Base-by-base conservation (phyloP, 2,797 vertebrate genomes). In the Nasua narica region DNA sequence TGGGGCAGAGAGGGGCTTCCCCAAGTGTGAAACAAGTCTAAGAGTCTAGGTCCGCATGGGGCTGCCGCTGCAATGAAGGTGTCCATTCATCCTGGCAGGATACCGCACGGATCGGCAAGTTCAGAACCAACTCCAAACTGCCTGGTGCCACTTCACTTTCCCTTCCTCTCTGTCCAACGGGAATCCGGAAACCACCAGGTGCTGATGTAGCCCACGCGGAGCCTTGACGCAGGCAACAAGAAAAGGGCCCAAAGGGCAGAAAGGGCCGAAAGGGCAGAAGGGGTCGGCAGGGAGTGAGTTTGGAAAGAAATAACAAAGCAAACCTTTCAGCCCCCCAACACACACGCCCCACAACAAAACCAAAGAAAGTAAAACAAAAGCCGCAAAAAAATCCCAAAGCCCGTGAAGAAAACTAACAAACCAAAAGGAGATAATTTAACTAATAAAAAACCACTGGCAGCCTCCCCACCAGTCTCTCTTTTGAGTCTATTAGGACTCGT, bases 21-120 rank as follows among this genome's bases (percentile, higher is more conserved):
- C 15, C 4, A 3, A 1, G 2, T 2, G 19, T 12, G 52, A 40
- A 2, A 27, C 4, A 19, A 21, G 74, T 62, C 65, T 21, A 43
- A 11, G 35, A 40, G 54, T 58, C 48, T 40, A 16, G 50, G 50
- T 7, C n/a, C 0, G 14, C 0, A 2, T 2, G 2, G 15, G 35
- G 37, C 46, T 27, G 9, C 77, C 29, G n/a, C 65, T 46, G 25
- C 15, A 13, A 54, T 14, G 60, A 37, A 52, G 50, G 32, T 15
- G 16, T 21, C 10, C 4, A 2, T 40, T 16, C 4, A 0, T 10
- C 5, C 50, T 6, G 18, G 27, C 21, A 3, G 69, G 16, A 15
- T 1, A 25, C 43, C 10, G 65, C 35, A 16, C 18, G 40, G 43
- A n/a, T n/a, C 1, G 15, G 69, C 60, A 29, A 60, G 72, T 7